Evolutionary conservation across 2,113 vertebrate genomes (phyloP), one percentile per base, ranked within the genome.

Genomic region (Pterocles orientalis): DNA sequence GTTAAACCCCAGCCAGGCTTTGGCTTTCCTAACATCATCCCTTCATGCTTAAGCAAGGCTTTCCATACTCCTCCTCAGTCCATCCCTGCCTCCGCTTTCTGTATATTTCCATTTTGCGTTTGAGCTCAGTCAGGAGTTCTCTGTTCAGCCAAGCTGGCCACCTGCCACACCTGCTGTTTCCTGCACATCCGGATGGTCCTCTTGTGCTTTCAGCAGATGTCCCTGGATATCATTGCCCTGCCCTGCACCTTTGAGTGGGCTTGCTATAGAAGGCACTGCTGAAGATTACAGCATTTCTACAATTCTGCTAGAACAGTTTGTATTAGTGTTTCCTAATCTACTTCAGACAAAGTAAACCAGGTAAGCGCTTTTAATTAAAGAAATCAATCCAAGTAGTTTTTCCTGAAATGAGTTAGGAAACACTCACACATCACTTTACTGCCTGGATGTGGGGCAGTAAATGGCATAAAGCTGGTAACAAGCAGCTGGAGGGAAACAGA

Each of bases 81-180:
- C 43, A 60, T 41, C 11, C 15, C 14, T 0, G 2, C 20, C 86
- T 88, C 71, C 39, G 14, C 29, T 86, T 66, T 73, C 82, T 73
- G 68, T 41, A 36, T 77, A 23, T 82, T 90, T 83, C 76, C 45
- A 65, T 77, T 83, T 43, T 50, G 45, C 51, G 56, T 78, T 81
- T 84, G 47, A 92, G 86, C 56, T 86, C n/a, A 39, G 56, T 24
- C 64, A 68, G 64, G 56, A 86, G 65, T 20, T 86, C 83, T 23
- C 19, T 21, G 33, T 60, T 64, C n/a, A 48, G 51, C 72, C 9
- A 21, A 51, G 33, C 25, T 95, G 96, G 92, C 86, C 0, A 16
- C 43, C 29, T 90, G 95, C 94, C 96, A 92, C 72, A 86, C 86
- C 85, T 97, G 94, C 92, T 82, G 72, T 84, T 95, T 95, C 91